Percentiles rank a stretch among this genome's conserved stretches.
phyloP scores from a whole-genome alignment of 2,888 invertebrate genomes.

The Ferdinandea cuprea region DNA sequence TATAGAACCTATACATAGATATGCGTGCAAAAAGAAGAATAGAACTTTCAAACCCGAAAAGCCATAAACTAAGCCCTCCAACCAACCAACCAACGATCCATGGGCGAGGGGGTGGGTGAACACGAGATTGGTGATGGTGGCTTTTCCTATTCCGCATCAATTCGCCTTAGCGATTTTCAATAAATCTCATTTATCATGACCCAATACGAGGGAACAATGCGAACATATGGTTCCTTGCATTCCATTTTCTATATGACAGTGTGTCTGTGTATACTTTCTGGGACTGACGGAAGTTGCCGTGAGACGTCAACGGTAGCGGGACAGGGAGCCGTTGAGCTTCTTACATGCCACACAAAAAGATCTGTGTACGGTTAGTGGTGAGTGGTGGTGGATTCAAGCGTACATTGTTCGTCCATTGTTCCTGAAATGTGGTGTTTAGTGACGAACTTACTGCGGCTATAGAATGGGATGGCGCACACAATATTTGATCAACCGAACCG shows the following conservation, averaged over 20 bases:
- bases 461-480: not conserved
- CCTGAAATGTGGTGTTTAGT: conserved; percentile 13
- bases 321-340: conserved; percentile 34
- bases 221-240: conserved; percentile 65
- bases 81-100: not conserved
- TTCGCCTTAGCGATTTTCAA: conserved; percentile 76
- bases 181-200: conserved; percentile 76
- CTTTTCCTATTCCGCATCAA: conserved; percentile 70
- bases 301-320: conserved; percentile 62
- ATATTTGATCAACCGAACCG: not conserved
- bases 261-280: conserved; percentile 10
- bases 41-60: conserved; percentile 62
- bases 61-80: conserved; percentile 64
- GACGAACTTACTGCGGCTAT: conserved; percentile 28
- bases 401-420: conserved; percentile 35
- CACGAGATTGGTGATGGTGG: not conserved
- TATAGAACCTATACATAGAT: not conserved
- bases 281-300: conserved; percentile 50
- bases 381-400: not conserved
- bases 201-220: conserved; percentile 73
- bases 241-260: conserved; percentile 5
- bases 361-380: not conserved
- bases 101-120: not conserved
- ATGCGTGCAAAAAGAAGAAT: conserved; percentile 44
- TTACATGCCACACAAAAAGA: conserved; percentile 7